A percentile compares a stretch with the other conserved stretches of the same genome.
These are phyloP conservation scores for Sminthurides aquaticus DNA, from an alignment of 2,888 invertebrate genomes.

Conservation along the genomic window DNA sequence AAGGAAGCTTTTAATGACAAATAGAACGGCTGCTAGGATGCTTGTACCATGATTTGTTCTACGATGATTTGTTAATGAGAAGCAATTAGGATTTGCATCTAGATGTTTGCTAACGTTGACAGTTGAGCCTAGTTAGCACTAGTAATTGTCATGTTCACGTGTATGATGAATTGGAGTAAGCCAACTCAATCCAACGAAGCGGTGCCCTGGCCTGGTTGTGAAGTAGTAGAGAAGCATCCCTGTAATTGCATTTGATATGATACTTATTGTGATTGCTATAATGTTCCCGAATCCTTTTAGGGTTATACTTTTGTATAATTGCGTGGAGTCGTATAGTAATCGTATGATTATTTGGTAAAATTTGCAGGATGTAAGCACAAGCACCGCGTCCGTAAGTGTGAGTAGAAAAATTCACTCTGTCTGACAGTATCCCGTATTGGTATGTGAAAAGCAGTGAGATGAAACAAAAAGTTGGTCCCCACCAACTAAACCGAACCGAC, in stretches of 20 bases:
- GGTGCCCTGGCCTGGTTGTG: neutral
- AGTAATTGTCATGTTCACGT: too few relatives aligned
- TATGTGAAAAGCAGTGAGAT: neutral
- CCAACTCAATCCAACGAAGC: neutral
- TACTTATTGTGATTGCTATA: too few relatives aligned
- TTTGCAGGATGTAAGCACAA: slow-evolving; percentile 38
- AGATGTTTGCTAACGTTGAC: too few relatives aligned
- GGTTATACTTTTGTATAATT: neutral
- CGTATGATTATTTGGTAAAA: slow-evolving; percentile 22
- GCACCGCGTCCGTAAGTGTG: slow-evolving; percentile 35
- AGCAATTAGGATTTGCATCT: too few relatives aligned
- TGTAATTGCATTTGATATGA: too few relatives aligned
- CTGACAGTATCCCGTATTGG: slow-evolving; percentile 32
- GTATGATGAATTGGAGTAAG: neutral
- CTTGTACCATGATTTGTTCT: too few relatives aligned
- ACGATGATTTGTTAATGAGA: too few relatives aligned
- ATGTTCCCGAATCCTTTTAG: too few relatives aligned
- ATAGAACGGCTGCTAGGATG: too few relatives aligned
- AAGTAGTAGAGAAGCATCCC: too few relatives aligned
- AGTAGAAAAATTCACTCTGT: slow-evolving; percentile 37
- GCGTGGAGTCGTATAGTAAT: slow-evolving; percentile 9
- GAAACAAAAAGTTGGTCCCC: slow-evolving; percentile 4
- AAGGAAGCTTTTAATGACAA: too few relatives aligned
- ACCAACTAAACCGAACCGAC: slow-evolving; percentile 15
- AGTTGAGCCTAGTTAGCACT: too few relatives aligned